Evolutionary conservation across 2,888 invertebrate genomes (phyloP).

Genomic region (Amiota communis): DNA sequence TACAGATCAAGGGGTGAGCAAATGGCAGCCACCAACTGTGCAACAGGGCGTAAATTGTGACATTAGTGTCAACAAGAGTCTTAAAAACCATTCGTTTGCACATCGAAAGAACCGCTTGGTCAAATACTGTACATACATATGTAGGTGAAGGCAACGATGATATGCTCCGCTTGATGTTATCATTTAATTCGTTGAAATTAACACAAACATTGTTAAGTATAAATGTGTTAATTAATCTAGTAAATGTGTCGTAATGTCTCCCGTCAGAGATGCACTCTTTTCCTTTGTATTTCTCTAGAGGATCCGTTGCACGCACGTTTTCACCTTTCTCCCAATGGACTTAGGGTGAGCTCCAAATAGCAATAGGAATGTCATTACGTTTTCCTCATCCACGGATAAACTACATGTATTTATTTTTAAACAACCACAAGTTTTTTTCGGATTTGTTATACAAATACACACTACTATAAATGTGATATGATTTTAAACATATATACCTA

Average conservation of each 20-base stretch:
- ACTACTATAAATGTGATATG: no score
- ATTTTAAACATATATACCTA: no score
- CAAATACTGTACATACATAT: neutral
- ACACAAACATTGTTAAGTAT: conserved; percentile 72
- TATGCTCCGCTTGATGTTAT: conserved; percentile 62
- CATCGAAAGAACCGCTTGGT: conserved; percentile 4
- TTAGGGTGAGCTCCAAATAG: no score
- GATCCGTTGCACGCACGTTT: conserved; percentile 40
- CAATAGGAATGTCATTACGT: no score
- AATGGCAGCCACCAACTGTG: conserved; percentile 34
- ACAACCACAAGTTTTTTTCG: no score
- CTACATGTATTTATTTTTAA: no score
- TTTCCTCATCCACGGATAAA: no score
- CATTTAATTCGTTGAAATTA: conserved; percentile 73
- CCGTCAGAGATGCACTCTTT: conserved; percentile 40
- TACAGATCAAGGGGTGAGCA: neutral
- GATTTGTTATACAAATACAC: no score
- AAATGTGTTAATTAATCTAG: conserved; percentile 72
- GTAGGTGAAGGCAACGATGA: neutral
- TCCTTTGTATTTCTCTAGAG: conserved; percentile 62
- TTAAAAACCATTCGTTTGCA: conserved; percentile 46
- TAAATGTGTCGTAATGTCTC: conserved; percentile 54
- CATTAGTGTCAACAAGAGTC: conserved; percentile 63
- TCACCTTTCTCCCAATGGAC: neutral
- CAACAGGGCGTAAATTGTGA: conserved; percentile 55